These are phyloP conservation scores for Rhyzopertha dominica DNA, from an alignment of 1,140 invertebrate genomes.

Conservation along the genomic window DNA sequence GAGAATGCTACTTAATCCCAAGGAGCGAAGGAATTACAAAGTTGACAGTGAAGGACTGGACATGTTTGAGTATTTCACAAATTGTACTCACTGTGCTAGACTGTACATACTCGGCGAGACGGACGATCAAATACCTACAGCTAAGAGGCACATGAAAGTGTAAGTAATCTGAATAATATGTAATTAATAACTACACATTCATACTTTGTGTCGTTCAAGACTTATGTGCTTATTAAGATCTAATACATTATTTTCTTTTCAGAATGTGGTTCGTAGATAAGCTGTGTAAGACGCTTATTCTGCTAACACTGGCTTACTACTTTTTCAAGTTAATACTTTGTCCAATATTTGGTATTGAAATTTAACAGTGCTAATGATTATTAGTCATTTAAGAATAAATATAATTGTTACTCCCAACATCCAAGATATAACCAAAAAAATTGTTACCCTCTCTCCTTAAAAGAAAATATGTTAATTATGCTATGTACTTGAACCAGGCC, in stretches of 20 bases:
- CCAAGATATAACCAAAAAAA: too few relatives aligned
- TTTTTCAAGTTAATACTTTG: conserved; percentile 17
- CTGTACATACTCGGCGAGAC: conserved; percentile 76
- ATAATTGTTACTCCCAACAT: too few relatives aligned
- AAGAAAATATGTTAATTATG: too few relatives aligned
- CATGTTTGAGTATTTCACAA: conserved; percentile 66
- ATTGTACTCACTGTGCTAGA: conserved; percentile 66
- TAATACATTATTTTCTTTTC: conserved; percentile 22
- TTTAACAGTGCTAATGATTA: too few relatives aligned
- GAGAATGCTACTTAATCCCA: conserved; percentile 56
- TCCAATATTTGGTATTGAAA: conserved; percentile 12
- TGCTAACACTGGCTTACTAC: conserved; percentile 25
- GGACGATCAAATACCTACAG: conserved; percentile 77
- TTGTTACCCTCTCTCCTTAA: too few relatives aligned
- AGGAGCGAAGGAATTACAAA: conserved; percentile 60
- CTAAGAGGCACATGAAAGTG: conserved; percentile 71
- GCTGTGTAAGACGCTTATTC: conserved; percentile 28
- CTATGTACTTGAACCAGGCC: too few relatives aligned
- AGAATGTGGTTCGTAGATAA: conserved; percentile 40
- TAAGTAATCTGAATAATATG: conserved; percentile 46
- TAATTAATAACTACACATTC: conserved; percentile 7
- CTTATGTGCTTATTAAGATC: conserved; percentile 3
- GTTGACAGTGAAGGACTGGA: conserved; percentile 67
- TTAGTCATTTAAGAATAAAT: too few relatives aligned
- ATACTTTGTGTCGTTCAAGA: background rate